phyloP scores from a whole-genome alignment of 1,140 invertebrate species.

The Saccostrea cuccullata region DNA sequence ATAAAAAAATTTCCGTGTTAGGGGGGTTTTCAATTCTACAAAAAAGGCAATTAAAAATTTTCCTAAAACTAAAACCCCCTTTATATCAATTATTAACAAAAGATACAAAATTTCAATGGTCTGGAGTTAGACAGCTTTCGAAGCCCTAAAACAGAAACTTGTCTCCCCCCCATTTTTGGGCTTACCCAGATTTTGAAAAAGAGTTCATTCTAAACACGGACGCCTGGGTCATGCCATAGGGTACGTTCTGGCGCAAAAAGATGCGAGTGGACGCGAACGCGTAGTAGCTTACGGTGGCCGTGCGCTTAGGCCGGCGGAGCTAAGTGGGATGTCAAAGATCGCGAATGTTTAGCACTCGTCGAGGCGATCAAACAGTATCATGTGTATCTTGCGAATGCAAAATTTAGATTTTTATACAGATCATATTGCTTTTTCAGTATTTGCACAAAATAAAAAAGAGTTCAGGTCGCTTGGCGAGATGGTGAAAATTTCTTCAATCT shows the following conservation, averaged over 20 bases:
- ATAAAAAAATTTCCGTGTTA: no score
- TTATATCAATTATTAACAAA: no score
- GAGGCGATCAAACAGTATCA: conserved; percentile 48
- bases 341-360: conserved; percentile 24
- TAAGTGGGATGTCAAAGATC: conserved; percentile 6
- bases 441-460: conserved; percentile 19
- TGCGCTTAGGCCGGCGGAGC: not conserved
- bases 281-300: conserved; percentile 50
- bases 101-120: no score
- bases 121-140: no score
- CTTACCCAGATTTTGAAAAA: no score
- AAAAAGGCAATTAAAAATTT: no score
- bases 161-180: no score
- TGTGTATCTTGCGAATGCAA: conserved; percentile 37
- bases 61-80: no score
- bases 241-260: conserved; percentile 35
- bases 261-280: conserved; percentile 18
- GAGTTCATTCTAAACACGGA: conserved; percentile 36
- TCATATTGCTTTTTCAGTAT: conserved; percentile 27
- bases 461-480: conserved; percentile 30
- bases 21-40: no score
- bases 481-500: conserved; percentile 38
- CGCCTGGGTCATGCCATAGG: conserved; percentile 37
- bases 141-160: no score
- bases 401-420: conserved; percentile 49